Base-by-base conservation (phyloP, 2,888 invertebrate genomes). In the Netelia melanura region DNA sequence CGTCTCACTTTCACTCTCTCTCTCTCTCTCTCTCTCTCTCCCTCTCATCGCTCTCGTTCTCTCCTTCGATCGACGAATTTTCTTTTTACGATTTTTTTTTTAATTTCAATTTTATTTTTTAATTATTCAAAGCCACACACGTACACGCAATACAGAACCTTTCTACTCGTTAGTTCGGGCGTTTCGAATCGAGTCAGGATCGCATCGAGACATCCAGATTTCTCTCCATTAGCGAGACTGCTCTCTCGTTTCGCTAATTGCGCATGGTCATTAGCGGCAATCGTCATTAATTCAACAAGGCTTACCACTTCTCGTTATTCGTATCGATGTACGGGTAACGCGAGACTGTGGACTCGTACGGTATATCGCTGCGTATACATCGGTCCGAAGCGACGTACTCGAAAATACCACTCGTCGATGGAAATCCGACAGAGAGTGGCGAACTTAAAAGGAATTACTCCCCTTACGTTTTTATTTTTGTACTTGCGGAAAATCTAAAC, bases 281-380 rank as follows among this genome's bases (percentile, higher is more conserved):
- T 84, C 84, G 74, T 84, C 84, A 84, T 84, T 84, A 81, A 84
- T 81, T 78, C 84, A 78, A 30, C 64, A 17, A 11, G 30, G 21
- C 74, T 14, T 48, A 48, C 48, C n/a, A 43, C 23, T 52, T 62
- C 78, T 38, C n/a, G 52, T 70, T 56, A 67, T n/a, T 48, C 67
- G 48, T 72, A 81, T 68, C 76, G 72, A 78, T 77, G 21, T 77
- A 72, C 14, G 76, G n/a, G 71, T 38, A 30, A 54, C 25, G 17
- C 64, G 71, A 58, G 25, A 14, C 61, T 44, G 52, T 14, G 44
- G 48, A 21, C 56, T 68, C 25, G 67, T n/a, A 54, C 38, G 38
- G 38, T 38, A 38, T 38, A 21, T 38, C 38, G 38, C 21, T 38
- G 38, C 38, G 38, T 38, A 6, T 6, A 38, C 6, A 8, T 38